Evolutionary conservation across 2,797 vertebrate species (phyloP).

Genomic region (Myotis planiceps): DNA sequence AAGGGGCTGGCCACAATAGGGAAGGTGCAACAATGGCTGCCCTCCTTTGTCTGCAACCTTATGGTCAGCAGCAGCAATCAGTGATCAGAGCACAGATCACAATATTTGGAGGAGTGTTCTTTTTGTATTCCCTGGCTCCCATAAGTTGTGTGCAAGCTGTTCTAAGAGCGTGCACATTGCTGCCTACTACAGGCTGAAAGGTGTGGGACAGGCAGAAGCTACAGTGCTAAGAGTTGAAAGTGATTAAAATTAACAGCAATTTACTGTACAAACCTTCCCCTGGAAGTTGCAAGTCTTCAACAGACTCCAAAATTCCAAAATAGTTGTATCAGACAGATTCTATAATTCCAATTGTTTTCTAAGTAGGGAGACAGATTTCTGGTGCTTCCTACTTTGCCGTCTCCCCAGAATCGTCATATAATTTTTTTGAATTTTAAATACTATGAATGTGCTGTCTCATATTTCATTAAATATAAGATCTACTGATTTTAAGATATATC

Average conservation of each 20-base stretch:
- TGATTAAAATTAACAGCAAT: not conserved
- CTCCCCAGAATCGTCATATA: not conserved
- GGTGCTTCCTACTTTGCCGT: not conserved
- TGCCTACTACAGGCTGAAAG: not conserved
- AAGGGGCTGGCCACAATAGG: not conserved
- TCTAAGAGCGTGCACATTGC: not conserved
- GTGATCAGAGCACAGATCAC: not conserved
- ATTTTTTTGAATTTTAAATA: constrained; percentile 5
- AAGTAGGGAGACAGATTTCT: not conserved
- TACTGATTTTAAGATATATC: not conserved
- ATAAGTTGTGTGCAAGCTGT: not conserved
- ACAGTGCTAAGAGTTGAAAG: not conserved
- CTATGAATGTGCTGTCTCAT: not conserved
- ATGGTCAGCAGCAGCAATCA: not conserved
- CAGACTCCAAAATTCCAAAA: not conserved
- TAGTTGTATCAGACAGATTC: not conserved
- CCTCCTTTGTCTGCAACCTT: not conserved
- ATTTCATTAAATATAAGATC: constrained; percentile 1
- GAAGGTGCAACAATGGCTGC: not conserved
- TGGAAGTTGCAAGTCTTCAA: not conserved
- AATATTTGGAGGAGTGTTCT: not conserved
- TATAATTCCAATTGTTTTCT: not conserved
- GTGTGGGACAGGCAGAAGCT: not conserved
- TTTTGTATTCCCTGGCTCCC: not conserved
- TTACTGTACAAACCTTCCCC: not conserved